A percentile compares a stretch with the other conserved stretches of the same genome.
Conservation (phyloP, 2,888 invertebrate genomes). For the Callyntrura guangdongensis region DNA sequence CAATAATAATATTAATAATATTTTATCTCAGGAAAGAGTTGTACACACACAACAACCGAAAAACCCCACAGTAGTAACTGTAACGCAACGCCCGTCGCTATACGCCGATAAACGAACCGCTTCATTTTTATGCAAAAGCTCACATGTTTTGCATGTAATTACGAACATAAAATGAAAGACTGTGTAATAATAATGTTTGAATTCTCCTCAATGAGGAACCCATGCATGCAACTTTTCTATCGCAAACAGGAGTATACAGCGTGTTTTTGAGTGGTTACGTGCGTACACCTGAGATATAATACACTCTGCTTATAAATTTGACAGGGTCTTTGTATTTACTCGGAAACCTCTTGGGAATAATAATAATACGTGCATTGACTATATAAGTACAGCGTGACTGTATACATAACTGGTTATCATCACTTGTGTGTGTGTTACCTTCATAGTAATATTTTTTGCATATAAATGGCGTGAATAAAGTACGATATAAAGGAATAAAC, state of each 20-base stretch:
- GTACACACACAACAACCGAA: conserved; percentile 24
- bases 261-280: conserved; percentile 6
- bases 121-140: conserved; percentile 67
- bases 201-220: conserved; percentile 63
- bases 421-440: too few relatives aligned
- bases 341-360: too few relatives aligned
- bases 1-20: conserved; percentile 40
- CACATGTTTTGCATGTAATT: conserved; percentile 69
- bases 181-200: conserved; percentile 51
- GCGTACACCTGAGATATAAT: conserved; percentile 2
- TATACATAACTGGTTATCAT: too few relatives aligned
- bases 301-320: too few relatives aligned
- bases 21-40: conserved; percentile 45
- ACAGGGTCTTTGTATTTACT: not conserved
- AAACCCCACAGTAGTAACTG: not conserved
- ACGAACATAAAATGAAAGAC: conserved; percentile 56
- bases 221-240: conserved; percentile 57
- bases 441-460: too few relatives aligned
- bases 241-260: conserved; percentile 25
- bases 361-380: too few relatives aligned
- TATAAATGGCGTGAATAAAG: not conserved
- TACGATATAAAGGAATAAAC: not conserved
- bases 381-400: too few relatives aligned
- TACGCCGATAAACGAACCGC: conserved; percentile 14
- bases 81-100: not conserved